Percentiles rank a stretch among this genome's conserved stretches.
Conservation (phyloP, 2,888 invertebrate genomes). For the Ischnus inquisitorius region DNA sequence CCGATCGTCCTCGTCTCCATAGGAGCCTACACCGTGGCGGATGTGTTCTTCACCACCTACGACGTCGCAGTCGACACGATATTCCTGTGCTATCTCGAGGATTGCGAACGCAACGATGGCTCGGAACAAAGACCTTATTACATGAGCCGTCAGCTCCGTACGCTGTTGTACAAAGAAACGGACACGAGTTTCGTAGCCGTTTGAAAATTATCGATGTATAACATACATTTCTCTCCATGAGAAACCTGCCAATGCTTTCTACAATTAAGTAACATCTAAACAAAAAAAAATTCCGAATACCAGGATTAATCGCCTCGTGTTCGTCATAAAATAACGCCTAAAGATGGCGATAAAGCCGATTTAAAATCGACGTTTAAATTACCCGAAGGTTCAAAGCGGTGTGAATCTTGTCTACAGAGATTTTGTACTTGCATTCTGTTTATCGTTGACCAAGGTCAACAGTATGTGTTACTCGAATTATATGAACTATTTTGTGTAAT, state of each 20-base stretch:
- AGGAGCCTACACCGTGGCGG: constrained; percentile 94
- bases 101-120: constrained; percentile 98
- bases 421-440: too few relatives aligned
- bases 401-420: constrained; percentile 1
- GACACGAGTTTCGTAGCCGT: too few relatives aligned
- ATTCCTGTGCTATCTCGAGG: constrained; percentile 98
- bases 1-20: constrained; percentile 94
- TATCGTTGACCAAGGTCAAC: too few relatives aligned
- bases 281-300: too few relatives aligned
- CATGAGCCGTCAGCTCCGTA: constrained; percentile 97
- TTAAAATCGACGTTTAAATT: background rate
- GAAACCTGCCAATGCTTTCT: constrained; percentile 16
- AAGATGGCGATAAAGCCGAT: constrained; percentile 48
- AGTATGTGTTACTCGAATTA: too few relatives aligned
- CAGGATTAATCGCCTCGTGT: too few relatives aligned
- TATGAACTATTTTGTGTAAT: too few relatives aligned
- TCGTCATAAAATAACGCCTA: constrained; percentile 33
- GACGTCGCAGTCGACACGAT: constrained; percentile 99
- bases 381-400: constrained; percentile 27
- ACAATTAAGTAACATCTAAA: too few relatives aligned
- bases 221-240: constrained; percentile 45
- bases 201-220: background rate
- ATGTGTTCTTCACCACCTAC: constrained; percentile 97
- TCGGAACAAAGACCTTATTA: constrained; percentile 95
- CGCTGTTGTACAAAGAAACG: constrained; percentile 91